Base-by-base conservation (phyloP, 2,888 invertebrate species). In the Caenorhabditis imperialis region DNA sequence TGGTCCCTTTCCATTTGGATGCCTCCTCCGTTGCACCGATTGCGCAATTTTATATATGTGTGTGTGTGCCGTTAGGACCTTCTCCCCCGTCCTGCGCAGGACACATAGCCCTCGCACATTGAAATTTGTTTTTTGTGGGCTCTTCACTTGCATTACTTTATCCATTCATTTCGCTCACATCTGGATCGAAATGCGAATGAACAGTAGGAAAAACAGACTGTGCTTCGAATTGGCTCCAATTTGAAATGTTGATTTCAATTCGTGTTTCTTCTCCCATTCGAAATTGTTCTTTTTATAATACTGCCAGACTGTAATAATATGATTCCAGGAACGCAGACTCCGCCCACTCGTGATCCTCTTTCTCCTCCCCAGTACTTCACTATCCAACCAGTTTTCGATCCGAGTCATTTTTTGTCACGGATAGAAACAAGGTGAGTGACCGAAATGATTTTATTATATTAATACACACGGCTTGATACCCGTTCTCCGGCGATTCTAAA, bases 31-130 rank as follows among this genome's bases (percentile, higher is more conserved):
- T 25, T 33, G 22, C n/a, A 18, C 33, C 6, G 16, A 51, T 62
- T 62, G 53, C 62, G 62, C 47, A 62, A 62, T 62, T 61, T 61
- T 60, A 60, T 61, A 38, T 58, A 20, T 57, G 57, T 57, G 57
- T n/a, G 25, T 27, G 40, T 20, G 37, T n/a, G 25, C 30, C 30
- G 30, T 25, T 40, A 16, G 45, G 33, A 35, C 22, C 20, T 35
- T 50, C 22, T 30, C 30, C 51, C 60, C 44, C 35, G 30, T 50
- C 51, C 61, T 51, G 61, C 61, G 61, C 55, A 37, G 55, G 54
- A 50, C 50, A 40, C 2, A n/a, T 10, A 27, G 38, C 7, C 35
- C 44, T 22, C 10, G 38, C 30, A 23, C 47, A 50, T 55, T 20
- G 65, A 65, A 65, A 65, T 65, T 65, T 65, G 65, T 54, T 33